Conservation (phyloP, 2,113 vertebrate genomes). For the Thomomys bottae region DNA sequence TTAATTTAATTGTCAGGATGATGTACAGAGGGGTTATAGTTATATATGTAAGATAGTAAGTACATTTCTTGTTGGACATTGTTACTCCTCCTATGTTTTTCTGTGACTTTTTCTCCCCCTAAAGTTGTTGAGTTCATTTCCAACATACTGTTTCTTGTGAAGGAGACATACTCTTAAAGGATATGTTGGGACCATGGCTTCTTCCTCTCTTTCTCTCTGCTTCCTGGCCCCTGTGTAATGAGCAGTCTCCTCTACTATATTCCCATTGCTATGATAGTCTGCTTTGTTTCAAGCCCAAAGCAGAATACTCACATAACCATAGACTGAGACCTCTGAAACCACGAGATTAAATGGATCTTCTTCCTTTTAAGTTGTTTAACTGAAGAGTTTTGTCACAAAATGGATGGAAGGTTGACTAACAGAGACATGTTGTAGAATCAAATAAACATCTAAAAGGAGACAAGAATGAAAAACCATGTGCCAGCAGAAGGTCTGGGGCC, state of each 20-base stretch:
- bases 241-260: background rate
- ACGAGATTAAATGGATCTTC: background rate
- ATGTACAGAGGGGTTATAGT: too few species aligned
- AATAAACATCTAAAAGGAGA: too few species aligned
- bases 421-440: background rate
- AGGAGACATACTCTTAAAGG: background rate
- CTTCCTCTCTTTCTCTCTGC: background rate
- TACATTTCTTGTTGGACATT: too few species aligned
- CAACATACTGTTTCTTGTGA: too few species aligned
- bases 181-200: background rate
- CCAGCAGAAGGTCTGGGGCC: background rate
- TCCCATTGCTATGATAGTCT: background rate
- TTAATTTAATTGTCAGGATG: too few species aligned
- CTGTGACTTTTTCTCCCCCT: too few species aligned
- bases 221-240: background rate
- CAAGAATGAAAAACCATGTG: background rate
- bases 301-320: background rate
- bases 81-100: too few species aligned
- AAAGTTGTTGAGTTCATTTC: too few species aligned
- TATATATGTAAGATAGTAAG: too few species aligned
- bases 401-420: background rate
- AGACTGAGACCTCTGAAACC: background rate
- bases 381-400: background rate
- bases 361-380: background rate
- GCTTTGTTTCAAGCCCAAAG: background rate